These are phyloP conservation scores for Diploscapter pachys DNA, from an alignment of 1,140 invertebrate species.

Conservation along the genomic window DNA sequence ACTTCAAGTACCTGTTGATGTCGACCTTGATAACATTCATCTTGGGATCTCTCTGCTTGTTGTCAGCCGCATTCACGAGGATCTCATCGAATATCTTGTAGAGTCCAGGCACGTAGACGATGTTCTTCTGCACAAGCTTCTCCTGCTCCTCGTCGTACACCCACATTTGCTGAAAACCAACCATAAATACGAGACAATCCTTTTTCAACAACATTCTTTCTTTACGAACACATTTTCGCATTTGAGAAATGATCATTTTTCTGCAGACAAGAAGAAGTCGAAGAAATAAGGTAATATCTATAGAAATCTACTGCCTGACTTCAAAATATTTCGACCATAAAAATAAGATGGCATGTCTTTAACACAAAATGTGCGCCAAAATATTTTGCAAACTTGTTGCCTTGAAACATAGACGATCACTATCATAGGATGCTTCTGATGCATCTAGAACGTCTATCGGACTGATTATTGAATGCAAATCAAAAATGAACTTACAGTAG, in stretches of 20 bases:
- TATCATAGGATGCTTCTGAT: no score
- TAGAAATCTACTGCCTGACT: no score
- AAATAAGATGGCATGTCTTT: no score
- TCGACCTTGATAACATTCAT: slow-evolving; percentile 97
- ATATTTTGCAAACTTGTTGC: no score
- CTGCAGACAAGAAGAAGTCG: background rate
- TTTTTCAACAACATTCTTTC: background rate
- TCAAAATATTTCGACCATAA: no score
- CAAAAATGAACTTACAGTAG: slow-evolving; percentile 35
- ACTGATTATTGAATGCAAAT: background rate
- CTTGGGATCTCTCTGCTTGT: slow-evolving; percentile 88
- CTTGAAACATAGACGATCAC: no score
- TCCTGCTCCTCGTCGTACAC: slow-evolving; percentile 77
- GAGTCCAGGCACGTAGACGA: slow-evolving; percentile 90
- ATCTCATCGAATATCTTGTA: slow-evolving; percentile 99
- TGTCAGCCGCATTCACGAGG: slow-evolving; percentile 95
- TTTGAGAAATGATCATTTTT: background rate
- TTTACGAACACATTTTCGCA: slow-evolving; percentile 18
- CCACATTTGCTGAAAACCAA: slow-evolving; percentile 77
- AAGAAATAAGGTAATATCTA: background rate
- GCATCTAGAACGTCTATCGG: no score
- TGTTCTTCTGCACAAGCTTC: slow-evolving; percentile 78
- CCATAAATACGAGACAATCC: background rate
- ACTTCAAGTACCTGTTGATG: slow-evolving; percentile 74
- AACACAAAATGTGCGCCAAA: no score